These are phyloP conservation scores for Phalanger gymnotis DNA, from an alignment of 2,797 vertebrate genomes.

Conservation along the genomic window DNA sequence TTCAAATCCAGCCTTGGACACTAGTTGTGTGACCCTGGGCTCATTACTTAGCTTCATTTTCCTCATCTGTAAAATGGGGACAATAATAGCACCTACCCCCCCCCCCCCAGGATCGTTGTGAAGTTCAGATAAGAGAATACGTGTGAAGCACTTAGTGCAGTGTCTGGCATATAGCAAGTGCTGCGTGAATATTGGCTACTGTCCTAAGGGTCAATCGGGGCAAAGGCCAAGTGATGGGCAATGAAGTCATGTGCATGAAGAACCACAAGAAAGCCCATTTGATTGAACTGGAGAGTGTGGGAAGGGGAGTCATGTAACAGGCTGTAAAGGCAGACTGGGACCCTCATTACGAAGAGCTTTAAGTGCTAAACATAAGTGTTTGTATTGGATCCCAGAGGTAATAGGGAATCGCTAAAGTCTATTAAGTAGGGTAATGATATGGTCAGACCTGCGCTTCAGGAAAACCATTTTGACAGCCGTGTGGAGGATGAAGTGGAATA, in stretches of 20 bases:
- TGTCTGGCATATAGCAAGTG: not conserved
- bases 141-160: not conserved
- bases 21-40: not conserved
- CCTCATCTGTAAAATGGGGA: not conserved
- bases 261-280: not conserved
- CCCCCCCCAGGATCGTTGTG: not conserved
- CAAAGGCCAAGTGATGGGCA: not conserved
- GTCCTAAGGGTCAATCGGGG: not conserved
- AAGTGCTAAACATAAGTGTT: not conserved
- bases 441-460: not conserved
- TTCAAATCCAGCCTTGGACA: not conserved
- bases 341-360: not conserved
- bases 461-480: not conserved
- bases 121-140: not conserved
- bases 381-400: not conserved
- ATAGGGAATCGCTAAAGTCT: not conserved
- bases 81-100: not conserved
- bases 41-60: not conserved
- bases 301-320: not conserved
- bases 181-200: not conserved
- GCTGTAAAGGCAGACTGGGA: not conserved
- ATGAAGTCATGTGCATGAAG: not conserved
- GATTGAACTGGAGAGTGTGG: not conserved
- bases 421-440: not conserved
- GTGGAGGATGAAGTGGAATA: not conserved